Conservation (phyloP, 1,140 invertebrate species). For the Lucilia cuprina region DNA sequence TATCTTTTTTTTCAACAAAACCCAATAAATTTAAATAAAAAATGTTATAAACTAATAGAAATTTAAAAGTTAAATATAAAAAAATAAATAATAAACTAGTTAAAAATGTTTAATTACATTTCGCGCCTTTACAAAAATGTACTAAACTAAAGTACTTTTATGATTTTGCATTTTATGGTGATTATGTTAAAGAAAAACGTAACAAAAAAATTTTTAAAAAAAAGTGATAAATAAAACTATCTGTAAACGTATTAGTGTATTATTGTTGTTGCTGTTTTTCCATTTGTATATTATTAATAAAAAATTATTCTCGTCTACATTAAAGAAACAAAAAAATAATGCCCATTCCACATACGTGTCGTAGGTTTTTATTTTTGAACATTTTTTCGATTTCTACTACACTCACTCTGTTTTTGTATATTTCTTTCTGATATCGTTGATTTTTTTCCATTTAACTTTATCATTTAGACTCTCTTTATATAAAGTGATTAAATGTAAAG, state of each 20-base stretch:
- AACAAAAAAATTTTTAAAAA: too few relatives aligned
- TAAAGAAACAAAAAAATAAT: neutral
- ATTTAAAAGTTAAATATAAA: neutral
- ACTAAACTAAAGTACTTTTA: neutral
- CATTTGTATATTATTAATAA: too few relatives aligned
- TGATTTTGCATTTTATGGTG: neutral
- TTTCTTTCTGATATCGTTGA: too few relatives aligned
- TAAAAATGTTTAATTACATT: neutral
- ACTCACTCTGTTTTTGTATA: too few relatives aligned
- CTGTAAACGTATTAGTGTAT: too few relatives aligned
- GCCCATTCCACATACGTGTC: neutral
- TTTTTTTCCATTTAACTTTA: neutral
- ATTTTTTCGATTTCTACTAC: neutral
- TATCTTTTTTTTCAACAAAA: too few relatives aligned
- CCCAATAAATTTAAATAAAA: neutral
- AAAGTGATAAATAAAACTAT: too few relatives aligned
- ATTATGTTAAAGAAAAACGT: neutral
- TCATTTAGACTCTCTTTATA: neutral
- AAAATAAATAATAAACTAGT: neutral
- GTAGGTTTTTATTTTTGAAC: too few relatives aligned
- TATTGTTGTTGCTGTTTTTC: too few relatives aligned
- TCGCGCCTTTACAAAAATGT: neutral
- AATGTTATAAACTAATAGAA: neutral
- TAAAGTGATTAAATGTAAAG: neutral
- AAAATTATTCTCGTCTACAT: too few relatives aligned